Conservation (phyloP, 2,888 invertebrate species). For the Ormyrus labotus region DNA sequence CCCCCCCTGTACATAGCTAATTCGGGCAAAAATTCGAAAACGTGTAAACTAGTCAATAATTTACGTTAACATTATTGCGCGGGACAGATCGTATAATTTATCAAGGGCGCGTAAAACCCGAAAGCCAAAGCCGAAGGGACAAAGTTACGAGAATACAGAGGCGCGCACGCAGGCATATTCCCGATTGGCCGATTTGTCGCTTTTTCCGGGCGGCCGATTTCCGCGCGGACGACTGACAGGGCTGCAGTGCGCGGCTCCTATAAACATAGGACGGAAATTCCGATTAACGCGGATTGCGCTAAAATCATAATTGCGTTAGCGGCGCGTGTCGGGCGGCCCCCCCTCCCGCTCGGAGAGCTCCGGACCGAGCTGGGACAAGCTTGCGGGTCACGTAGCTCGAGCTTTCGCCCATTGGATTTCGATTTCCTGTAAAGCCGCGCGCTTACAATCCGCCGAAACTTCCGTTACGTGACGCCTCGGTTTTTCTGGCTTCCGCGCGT, state of each 20-base stretch:
- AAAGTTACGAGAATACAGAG: slow-evolving; percentile 18
- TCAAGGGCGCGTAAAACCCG: not conserved
- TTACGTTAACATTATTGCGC: slow-evolving; percentile 12
- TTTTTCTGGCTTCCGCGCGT: not conserved
- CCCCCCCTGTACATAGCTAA: not conserved
- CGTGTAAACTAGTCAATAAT: slow-evolving; percentile 37
- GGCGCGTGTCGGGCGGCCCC: not conserved
- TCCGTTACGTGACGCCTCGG: slow-evolving; percentile 42
- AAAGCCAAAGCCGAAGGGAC: not conserved
- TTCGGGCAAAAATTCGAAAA: slow-evolving; percentile 20
- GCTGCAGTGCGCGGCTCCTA: not conserved
- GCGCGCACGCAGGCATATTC: not conserved
- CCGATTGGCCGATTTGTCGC: slow-evolving; percentile 37
- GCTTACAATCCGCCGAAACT: slow-evolving; percentile 49
- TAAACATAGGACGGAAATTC: slow-evolving; percentile 30
- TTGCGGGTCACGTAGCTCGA: slow-evolving; percentile 50
- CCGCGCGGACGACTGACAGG: not conserved
- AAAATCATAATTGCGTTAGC: slow-evolving; percentile 54
- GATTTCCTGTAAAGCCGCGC: slow-evolving; percentile 51
- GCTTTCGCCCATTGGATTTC: slow-evolving; percentile 51
- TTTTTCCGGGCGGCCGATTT: slow-evolving; percentile 6
- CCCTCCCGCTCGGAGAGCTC: no score
- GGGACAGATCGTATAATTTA: slow-evolving; percentile 22
- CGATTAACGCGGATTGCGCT: slow-evolving; percentile 51
- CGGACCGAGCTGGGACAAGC: not conserved